Base-by-base conservation (phyloP, 1,140 invertebrate genomes). In the Agrypnia vestita region DNA sequence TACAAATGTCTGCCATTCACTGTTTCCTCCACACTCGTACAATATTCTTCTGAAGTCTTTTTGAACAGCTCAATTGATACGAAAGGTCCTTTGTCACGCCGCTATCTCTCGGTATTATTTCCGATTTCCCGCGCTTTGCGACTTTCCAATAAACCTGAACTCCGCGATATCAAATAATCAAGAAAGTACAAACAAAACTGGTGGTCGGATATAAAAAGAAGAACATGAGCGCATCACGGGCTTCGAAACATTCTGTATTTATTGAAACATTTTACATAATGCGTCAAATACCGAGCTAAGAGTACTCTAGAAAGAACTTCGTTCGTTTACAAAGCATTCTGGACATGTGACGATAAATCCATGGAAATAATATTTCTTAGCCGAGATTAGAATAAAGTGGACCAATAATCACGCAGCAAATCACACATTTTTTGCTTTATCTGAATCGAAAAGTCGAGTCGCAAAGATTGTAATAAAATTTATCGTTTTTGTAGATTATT, bases 401-500 rank as follows among this genome's bases (percentile, higher is more conserved):
- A 25, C 59, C 59, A 62, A 62, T 75, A 35, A 35, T 3, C 25
- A 35, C 25, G 25, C 25, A 3, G 25, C 25, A 35, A 35, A 35
- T 35, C 17, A 75, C 25, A 19, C 43, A 11, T 46, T 55, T 59
- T 35, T 44, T 21, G 13, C 67, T 43, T 55, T 75, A 75, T 75
- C 51, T 75, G 53, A n/a, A 47, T 10, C 15, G 67, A 47, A 51
- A n/a, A 17, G 35, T 46, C 21, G 15, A 17, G 59, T n/a, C 67
- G 67, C 59, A 53, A 73, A 62, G 67, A 72, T 19, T 4, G n/a
- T 12, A 62, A 62, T 72, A 72, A 53, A 75, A 80, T 80, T 80
- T 80, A 80, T 80, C 62, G 56, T n/a, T 55, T 73, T 64, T 80
- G 47, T 44, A 56, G 78, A 80, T 76, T 76, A 53, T 67, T 64